Base-by-base conservation (phyloP, 2,888 invertebrate genomes). In the Cantharis nigra region DNA sequence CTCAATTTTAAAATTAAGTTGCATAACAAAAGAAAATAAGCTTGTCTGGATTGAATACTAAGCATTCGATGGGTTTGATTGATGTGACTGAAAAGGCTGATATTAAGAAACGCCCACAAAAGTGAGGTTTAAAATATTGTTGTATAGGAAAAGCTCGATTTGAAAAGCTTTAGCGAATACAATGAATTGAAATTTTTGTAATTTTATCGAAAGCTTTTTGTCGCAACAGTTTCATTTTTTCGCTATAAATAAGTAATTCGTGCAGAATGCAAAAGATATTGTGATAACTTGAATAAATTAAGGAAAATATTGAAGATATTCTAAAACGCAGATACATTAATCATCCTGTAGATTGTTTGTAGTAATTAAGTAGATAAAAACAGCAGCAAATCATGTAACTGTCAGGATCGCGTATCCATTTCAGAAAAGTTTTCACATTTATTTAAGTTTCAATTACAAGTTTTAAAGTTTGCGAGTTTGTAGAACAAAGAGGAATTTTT, bases 361-460 rank as follows among this genome's bases (percentile, higher is more conserved):
- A 67, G 65, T 67, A 67, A 67, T 67, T 62, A 30, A 18, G 63
- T 18, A 70, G 63, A 67, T 28, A 74, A 77, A 74, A 74, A 71
- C 62, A 30, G 75, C 49, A 65, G 69, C 69, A 69, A 78, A 78
- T 78, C 78, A 75, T 65, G 78, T n/a, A 70, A 69, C 77, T 74
- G 77, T 71, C 77, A 77, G 30, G 72, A 16, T 72, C 72, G 75
- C 30, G 62, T 75, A 78, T 78, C 72, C 78, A 65, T 63, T 70
- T 71, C 74, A 49, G 63, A 23, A 75, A 78, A 78, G 75, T 78
- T 78, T 75, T 33, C 69, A 70, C 75, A 78, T 78, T 78, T 78
- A 75, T 78, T 75, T 78, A 78, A 75, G 78, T 78, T 78, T 78
- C 78, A 75, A 75, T 75, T 78, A 75, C 72, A 78, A 78, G 75